Evolutionary conservation across 2,797 vertebrate species (phyloP).

Genomic region (Sebastiscus albofasciatus): DNA sequence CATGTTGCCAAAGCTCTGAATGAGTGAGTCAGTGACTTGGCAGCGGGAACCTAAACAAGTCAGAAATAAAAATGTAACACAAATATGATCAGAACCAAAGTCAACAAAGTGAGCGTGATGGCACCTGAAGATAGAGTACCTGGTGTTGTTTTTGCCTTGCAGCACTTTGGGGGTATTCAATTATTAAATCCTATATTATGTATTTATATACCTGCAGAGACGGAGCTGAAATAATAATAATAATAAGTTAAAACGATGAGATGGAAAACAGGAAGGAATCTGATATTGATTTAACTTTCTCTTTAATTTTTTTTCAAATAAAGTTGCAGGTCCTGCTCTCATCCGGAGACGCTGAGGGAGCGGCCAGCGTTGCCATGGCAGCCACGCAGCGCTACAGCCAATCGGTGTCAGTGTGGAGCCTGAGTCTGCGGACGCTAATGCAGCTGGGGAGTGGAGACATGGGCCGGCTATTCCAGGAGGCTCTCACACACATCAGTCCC

Average conservation of each 20-base stretch:
- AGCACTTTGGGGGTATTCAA: neutral
- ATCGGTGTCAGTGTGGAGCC: slow-evolving; percentile 86
- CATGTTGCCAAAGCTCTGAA: no score
- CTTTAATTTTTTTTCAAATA: neutral
- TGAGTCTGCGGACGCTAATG: slow-evolving; percentile 85
- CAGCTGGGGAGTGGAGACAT: slow-evolving; percentile 73
- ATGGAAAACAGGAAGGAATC: neutral
- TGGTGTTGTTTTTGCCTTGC: neutral
- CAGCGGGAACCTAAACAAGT: no score
- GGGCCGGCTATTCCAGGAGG: slow-evolving; percentile 85
- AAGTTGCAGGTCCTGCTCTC: slow-evolving; percentile 74
- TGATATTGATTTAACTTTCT: neutral
- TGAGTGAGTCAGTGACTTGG: no score
- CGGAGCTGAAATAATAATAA: neutral
- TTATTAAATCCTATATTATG: neutral
- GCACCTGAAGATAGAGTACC: neutral
- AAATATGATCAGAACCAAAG: neutral
- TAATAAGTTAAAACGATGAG: neutral
- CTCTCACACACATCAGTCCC: slow-evolving; percentile 82
- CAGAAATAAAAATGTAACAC: neutral
- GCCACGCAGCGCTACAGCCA: slow-evolving; percentile 80
- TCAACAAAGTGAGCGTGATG: neutral
- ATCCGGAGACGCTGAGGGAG: slow-evolving; percentile 74
- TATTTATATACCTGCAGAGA: neutral
- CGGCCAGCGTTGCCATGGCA: slow-evolving; percentile 80